Base-by-base conservation (phyloP, 2,797 vertebrate genomes). In the Catostomus latipinnis region DNA sequence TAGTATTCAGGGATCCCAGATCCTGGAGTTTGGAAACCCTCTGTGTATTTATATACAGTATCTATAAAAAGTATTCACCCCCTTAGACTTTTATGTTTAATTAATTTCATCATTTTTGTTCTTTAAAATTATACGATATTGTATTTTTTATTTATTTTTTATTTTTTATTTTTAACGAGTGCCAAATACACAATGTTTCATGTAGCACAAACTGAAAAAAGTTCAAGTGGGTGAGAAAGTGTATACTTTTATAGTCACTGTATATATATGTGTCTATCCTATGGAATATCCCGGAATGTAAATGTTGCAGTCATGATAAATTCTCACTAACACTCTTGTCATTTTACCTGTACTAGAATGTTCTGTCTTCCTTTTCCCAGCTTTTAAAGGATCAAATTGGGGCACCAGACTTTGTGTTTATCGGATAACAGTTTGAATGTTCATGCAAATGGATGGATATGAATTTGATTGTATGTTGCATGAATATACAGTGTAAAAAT, bases 201-300 rank as follows among this genome's bases (percentile, higher is more conserved):
- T 16, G 13, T 8, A 16, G 2, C 16, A 12, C 18, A 8, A 10
- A 56, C 54, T 56, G 34, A 13, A 12, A 65, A 13, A 54, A 61
- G 71, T 54, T 69, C 74, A 49, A 78, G 43, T 46, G 22, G n/a
- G 58, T 71, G 10, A 63, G 61, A 8, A 9, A 22, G 22, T 9
- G 8, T 66, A 6, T 1, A 5, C 43, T 72, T 71, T 49, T 72
- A 80, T 67, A 66, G 6, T 22, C 53, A 48, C 77, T 80, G 67
- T 60, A 63, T 83, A 46, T 81, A 53, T 22, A 22, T 22, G 22
- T 74, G 76, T 62, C 14, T 83, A 34, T 74, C 16, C 60, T 48
- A 74, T 74, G n/a, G 13, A 76, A 14, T 18, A 34, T 76, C 74
- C 77, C 49, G 61, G 81, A 86, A 86, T 84, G 83, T 76, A 52